Conservation (phyloP, 1,140 invertebrate genomes). For the Triops cancriformis region DNA sequence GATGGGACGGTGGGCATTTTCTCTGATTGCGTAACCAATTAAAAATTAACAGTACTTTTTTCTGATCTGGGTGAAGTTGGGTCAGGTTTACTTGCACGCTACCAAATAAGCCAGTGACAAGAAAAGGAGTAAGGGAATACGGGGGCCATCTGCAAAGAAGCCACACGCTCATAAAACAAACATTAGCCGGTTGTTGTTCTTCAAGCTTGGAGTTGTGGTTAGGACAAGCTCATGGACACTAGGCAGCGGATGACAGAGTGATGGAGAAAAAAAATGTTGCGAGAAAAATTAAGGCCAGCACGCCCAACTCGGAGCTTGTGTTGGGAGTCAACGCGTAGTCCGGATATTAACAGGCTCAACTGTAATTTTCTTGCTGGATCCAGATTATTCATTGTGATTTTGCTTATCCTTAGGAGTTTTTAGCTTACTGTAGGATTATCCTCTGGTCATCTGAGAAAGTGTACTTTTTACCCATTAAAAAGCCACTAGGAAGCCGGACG, state of each 20-base stretch:
- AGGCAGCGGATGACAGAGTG: neutral
- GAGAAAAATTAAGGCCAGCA: no score
- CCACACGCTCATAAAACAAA: conserved; percentile 10
- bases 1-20: neutral
- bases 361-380: no score
- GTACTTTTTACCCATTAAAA: no score
- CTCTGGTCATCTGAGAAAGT: no score
- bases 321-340: no score
- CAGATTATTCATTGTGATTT: no score
- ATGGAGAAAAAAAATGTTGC: no score
- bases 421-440: no score
- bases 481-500: no score
- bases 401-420: no score
- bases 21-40: neutral
- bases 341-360: no score
- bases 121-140: neutral
- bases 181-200: neutral
- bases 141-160: conserved; percentile 8
- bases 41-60: neutral
- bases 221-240: neutral
- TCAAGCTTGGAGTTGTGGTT: neutral
- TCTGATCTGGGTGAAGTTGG: neutral
- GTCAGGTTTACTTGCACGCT: neutral
- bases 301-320: no score
- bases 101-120: neutral